Evolutionary conservation across 2,888 invertebrate genomes (phyloP).

Genomic region (Caenorhabditis sp.): DNA sequence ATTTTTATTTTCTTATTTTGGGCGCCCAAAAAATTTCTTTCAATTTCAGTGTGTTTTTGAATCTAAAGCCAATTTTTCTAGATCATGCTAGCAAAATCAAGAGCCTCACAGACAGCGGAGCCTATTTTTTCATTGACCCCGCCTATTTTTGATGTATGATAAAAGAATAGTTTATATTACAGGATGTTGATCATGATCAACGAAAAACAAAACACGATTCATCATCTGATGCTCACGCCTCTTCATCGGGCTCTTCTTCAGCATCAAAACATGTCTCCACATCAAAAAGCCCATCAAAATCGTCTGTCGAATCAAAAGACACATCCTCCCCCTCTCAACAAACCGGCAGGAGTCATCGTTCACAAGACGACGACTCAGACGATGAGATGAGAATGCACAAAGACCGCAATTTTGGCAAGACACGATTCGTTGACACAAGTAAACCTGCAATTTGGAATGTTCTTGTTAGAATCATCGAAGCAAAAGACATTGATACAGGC

Average conservation of each 20-base stretch:
- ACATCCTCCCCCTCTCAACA: no score
- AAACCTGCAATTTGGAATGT: slow-evolving; percentile 50
- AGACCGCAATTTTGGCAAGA: slow-evolving; percentile 36
- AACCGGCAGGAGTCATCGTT: background rate
- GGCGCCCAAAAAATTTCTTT: no score
- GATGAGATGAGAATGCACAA: slow-evolving; percentile 23
- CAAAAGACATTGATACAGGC: slow-evolving; percentile 45
- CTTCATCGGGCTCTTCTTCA: background rate
- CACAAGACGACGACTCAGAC: slow-evolving; percentile 12
- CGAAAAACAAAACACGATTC: background rate
- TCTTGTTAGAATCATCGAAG: slow-evolving; percentile 50
- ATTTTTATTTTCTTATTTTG: no score
- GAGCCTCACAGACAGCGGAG: no score
- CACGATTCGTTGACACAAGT: slow-evolving; percentile 37
- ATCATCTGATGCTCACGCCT: background rate
- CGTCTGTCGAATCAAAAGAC: background rate
- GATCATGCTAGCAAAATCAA: no score
- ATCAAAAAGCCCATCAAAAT: background rate
- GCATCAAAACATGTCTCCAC: no score
- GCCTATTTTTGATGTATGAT: no score
- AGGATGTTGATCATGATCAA: background rate
- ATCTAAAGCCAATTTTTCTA: no score
- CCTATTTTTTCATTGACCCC: no score
- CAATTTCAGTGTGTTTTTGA: no score
- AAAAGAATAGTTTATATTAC: no score